phyloP scores from a whole-genome alignment of 2,797 vertebrate species.

The Enteromius mattozi region DNA sequence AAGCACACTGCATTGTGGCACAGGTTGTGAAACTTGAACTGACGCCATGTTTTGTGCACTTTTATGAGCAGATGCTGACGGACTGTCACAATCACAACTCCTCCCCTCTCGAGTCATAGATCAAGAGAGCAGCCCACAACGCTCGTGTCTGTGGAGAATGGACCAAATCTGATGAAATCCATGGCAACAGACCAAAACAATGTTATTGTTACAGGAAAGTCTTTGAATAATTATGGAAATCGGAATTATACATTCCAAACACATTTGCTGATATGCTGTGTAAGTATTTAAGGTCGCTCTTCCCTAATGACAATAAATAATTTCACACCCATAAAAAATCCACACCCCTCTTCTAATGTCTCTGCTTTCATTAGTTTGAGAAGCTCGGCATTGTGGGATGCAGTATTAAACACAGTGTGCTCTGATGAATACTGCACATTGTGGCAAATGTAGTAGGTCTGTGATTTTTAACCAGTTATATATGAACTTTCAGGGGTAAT shows the following conservation, averaged over 20 bases:
- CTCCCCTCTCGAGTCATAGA: slow-evolving; percentile 11
- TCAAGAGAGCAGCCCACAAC: neutral
- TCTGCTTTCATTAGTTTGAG: neutral
- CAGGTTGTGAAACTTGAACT: slow-evolving; percentile 10
- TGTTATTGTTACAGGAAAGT: slow-evolving; percentile 12
- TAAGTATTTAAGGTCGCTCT: neutral
- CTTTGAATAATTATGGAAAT: slow-evolving; percentile 1
- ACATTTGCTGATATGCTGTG: slow-evolving; percentile 1
- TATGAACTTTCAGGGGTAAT: neutral
- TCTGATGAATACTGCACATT: slow-evolving; percentile 12
- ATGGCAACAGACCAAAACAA: slow-evolving; percentile 20
- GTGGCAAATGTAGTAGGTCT: neutral
- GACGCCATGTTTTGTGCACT: neutral
- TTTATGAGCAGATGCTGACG: neutral
- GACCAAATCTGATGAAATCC: slow-evolving; percentile 33
- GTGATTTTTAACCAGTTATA: neutral
- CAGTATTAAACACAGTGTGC: neutral
- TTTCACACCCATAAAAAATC: slow-evolving; percentile 17
- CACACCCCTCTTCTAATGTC: neutral
- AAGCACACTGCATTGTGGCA: neutral
- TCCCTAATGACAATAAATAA: slow-evolving; percentile 23
- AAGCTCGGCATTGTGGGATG: neutral
- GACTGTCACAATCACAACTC: neutral
- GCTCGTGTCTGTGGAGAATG: slow-evolving; percentile 16
- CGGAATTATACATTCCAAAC: neutral